These are phyloP conservation scores for Sarotherodon lohbergeri DNA, from an alignment of 2,113 vertebrate species.

Conservation along the genomic window DNA sequence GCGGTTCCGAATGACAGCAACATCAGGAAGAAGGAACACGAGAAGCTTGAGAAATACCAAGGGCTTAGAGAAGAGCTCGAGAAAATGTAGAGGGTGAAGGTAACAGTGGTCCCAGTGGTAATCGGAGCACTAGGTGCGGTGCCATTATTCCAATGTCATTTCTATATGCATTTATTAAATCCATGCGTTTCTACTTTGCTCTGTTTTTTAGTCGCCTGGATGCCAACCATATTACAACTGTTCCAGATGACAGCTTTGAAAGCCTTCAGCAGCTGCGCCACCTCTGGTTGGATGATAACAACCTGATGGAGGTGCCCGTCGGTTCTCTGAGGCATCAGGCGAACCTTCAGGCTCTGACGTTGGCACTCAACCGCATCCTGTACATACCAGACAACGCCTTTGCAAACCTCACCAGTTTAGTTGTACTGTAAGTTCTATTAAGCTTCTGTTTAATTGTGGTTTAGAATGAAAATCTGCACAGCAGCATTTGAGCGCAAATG, in stretches of 20 bases:
- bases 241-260: slow-evolving; percentile 92
- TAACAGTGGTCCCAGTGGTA: neutral
- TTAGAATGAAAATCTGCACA: neutral
- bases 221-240: slow-evolving; percentile 90
- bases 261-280: slow-evolving; percentile 90
- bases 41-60: neutral
- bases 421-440: slow-evolving; percentile 88
- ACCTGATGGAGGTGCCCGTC: slow-evolving; percentile 84
- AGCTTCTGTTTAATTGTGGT: slow-evolving; percentile 4
- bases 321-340: slow-evolving; percentile 84
- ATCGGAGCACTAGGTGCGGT: neutral
- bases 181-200: neutral
- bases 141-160: neutral
- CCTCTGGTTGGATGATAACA: slow-evolving; percentile 97
- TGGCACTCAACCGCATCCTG: slow-evolving; percentile 92
- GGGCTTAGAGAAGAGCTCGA: neutral
- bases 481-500: neutral
- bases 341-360: slow-evolving; percentile 88
- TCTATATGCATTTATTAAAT: neutral
- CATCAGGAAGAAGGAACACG: too few species aligned
- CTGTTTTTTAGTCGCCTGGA: slow-evolving; percentile 81
- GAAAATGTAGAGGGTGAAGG: neutral
- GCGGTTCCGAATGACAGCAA: too few species aligned
- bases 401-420: slow-evolving; percentile 91
- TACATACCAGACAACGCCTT: slow-evolving; percentile 91